Evolutionary conservation across 2,797 vertebrate genomes (phyloP), one percentile per base, ranked within the genome.

Genomic region (Neosilurus hyrtlii): DNA sequence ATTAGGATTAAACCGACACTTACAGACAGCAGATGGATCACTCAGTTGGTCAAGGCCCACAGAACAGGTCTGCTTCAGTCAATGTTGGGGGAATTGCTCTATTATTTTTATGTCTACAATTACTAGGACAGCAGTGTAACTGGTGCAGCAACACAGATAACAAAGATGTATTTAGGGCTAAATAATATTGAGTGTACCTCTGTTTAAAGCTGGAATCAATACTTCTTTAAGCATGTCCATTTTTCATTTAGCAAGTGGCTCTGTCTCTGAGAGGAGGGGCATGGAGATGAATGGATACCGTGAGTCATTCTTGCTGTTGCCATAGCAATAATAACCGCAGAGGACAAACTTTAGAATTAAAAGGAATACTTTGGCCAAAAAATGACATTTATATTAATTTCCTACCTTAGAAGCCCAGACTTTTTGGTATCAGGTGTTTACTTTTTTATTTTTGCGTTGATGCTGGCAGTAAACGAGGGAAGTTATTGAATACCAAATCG

Each of bases 171-270:
- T 95, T 95, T 95, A 94, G 94, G 89, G 92, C 93, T 95, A 95
- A 95, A 95, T 95, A 95, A 94, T 95, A 95, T 95, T 94, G 94
- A 95, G 93, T 94, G 93, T 94, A 95, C 94, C 94, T 95, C 95
- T 95, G 94, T 95, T 94, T 95, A 95, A 95, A 95, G 93, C 94
- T 93, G 91, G 92, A 94, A 95, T 95, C 94, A 93, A 95, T 95
- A 95, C 92, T 94, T 95, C 91, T 94, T 94, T 94, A 95, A 95
- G 92, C 91, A 92, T 92, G 93, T 94, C 94, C 94, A 95, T 95
- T 95, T 94, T 95, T 95, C 94, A 95, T 95, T 95, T 94, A 94
- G 93, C 92, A 87, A 88, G 92, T 91, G 91, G 92, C 90, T 93
- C 80, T 94, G 94, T 94, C 93, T 92, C 91, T 86, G 88, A 88